Conservation (phyloP, 2,888 invertebrate genomes). For the Drosophila aldrichi region DNA sequence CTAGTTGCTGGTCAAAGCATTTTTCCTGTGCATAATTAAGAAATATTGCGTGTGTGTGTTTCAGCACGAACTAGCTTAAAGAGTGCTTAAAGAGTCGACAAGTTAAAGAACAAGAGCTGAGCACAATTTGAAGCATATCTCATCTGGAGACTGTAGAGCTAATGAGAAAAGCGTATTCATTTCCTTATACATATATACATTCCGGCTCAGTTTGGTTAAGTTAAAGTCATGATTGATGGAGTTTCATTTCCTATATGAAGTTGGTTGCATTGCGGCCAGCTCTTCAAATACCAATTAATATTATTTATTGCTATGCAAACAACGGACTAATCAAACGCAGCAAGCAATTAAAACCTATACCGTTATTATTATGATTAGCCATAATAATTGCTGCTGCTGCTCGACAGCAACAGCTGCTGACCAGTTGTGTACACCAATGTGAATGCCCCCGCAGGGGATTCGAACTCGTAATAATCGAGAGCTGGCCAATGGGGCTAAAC, state of each 20-base stretch:
- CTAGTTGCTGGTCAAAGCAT: constrained; percentile 14
- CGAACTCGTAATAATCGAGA: constrained; percentile 28
- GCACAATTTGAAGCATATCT: not conserved
- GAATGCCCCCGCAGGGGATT: constrained; percentile 21
- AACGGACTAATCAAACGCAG: constrained; percentile 58
- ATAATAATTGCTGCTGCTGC: constrained; percentile 29
- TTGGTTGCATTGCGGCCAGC: constrained; percentile 27
- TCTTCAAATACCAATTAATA: constrained; percentile 54
- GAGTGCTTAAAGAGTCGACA: not conserved
- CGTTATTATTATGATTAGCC: constrained; percentile 43
- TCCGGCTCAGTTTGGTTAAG: not conserved
- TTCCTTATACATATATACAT: not conserved
- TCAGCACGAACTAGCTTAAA: not conserved
- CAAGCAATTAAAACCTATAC: constrained; percentile 67
- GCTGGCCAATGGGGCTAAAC: constrained; percentile 28
- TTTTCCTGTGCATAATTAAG: too few species aligned
- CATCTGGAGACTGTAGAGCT: not conserved
- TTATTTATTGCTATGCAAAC: constrained; percentile 51
- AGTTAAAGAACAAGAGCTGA: not conserved
- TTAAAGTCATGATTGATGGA: constrained; percentile 13
- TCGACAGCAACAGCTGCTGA: constrained; percentile 15
- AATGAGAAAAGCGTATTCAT: not conserved
- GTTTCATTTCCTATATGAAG: constrained; percentile 23
- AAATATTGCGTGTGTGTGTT: not conserved
- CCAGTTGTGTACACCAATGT: constrained; percentile 67